Base-by-base conservation (phyloP, 2,113 vertebrate genomes). In the Benitochromis conjunctus region DNA sequence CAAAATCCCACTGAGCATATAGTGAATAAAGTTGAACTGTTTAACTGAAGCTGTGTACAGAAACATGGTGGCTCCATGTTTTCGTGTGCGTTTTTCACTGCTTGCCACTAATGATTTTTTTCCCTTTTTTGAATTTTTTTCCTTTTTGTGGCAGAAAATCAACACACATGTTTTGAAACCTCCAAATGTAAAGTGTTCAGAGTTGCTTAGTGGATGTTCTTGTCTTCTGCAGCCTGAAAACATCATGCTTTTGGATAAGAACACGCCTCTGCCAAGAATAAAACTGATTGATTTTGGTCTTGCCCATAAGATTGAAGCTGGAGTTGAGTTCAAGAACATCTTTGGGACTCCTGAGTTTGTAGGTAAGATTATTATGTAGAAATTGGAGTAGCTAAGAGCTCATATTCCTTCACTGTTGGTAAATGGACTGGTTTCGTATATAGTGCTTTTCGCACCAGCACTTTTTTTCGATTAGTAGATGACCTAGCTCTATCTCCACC, bases 331-430 rank as follows among this genome's bases (percentile, higher is more conserved):
- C 91, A 99, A 99, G 93, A 98, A 98, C 91, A 99, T 99, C 94
- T 99, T 99, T 92, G 99, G 99, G 55, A 99, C 99, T 1, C 98
- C 99, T 0, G 98, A 99, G 95, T 99, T 99, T 85, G 98, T 99
- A 51, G 98, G 99, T 99, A 90, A 97, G 97, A 80, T 31, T 29
- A 51, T 76, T 48, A 51, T 31, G 26, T 51, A 12, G 29, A 76
- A 11, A 51, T 14, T 19, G 9, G 16, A 0, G 43, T 5, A 51
- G 43, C 43, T 18, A 0, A 48, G 0, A 74, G 14, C 41, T 48
- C 43, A 0, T 29, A 29, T 11, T 19, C 21, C 24, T 76, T 64
- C 31, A 64, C 31, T 64, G 10, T 64, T 64, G 60, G 9, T 38
- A 64, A 64, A 38, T 38, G 60, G 18, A 64, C 18, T n/a, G 58